Evolutionary conservation across 2,797 vertebrate species (phyloP).

Genomic region (Rhinoraja longicauda): DNA sequence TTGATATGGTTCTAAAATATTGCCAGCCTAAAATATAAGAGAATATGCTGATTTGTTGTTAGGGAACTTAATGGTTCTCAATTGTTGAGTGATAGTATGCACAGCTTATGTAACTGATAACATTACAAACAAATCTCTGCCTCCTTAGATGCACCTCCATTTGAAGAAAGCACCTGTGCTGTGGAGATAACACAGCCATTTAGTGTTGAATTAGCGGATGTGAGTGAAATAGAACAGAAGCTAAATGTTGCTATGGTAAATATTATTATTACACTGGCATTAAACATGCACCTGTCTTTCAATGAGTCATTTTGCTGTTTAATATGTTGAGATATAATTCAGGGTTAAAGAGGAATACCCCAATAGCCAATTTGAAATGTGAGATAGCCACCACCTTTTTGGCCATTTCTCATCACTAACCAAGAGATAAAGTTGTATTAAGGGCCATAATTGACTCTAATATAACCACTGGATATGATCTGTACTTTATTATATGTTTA

Average conservation of each 20-base stretch:
- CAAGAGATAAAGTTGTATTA: background rate
- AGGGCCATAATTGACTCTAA: background rate
- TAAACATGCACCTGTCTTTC: background rate
- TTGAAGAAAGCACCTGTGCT: slow-evolving; percentile 5
- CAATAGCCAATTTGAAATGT: background rate
- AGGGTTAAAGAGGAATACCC: background rate
- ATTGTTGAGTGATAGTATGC: background rate
- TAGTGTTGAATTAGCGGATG: background rate
- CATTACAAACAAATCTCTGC: background rate
- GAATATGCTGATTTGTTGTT: background rate
- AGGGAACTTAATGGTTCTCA: background rate
- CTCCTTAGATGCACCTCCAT: slow-evolving; percentile 12
- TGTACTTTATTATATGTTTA: background rate
- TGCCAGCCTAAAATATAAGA: background rate
- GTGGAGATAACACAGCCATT: background rate
- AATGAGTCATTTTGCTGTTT: background rate
- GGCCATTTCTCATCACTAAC: background rate
- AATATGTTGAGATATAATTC: background rate
- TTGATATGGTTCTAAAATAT: background rate
- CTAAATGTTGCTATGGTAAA: background rate
- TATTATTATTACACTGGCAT: background rate
- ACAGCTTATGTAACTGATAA: too few species aligned
- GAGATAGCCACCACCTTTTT: background rate
- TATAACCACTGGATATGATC: background rate
- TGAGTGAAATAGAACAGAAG: slow-evolving; percentile 20